Conservation (phyloP, 2,888 invertebrate species). For the Dromius quadrimaculatus region DNA sequence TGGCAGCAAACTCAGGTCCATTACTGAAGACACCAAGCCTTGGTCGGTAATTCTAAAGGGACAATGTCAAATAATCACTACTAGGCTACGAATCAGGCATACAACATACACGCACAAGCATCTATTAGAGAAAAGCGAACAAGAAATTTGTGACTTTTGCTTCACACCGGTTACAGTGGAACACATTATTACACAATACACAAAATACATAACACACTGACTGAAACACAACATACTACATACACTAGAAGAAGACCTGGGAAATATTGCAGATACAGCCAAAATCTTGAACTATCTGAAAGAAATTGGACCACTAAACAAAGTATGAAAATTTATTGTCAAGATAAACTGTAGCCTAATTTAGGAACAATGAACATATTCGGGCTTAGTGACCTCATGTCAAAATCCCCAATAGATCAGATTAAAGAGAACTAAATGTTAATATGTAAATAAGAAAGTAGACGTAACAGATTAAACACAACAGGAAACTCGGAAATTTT, state of each 20-base stretch:
- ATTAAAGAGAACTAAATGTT: too few relatives aligned
- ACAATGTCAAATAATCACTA: background rate
- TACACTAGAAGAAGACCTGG: background rate
- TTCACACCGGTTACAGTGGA: background rate
- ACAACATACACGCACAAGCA: background rate
- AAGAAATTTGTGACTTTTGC: background rate
- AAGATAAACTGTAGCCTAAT: background rate
- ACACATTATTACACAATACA: background rate
- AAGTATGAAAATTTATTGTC: too few relatives aligned
- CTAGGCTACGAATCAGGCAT: background rate
- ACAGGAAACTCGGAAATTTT: too few relatives aligned
- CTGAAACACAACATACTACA: background rate
- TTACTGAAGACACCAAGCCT: background rate
- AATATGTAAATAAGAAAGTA: too few relatives aligned
- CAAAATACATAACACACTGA: background rate
- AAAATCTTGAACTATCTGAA: background rate
- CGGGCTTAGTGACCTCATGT: background rate
- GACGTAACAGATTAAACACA: too few relatives aligned
- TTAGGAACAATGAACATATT: background rate
- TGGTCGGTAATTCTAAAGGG: background rate
- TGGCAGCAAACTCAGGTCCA: background rate
- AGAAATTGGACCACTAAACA: too few relatives aligned
- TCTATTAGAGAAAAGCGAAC: background rate
- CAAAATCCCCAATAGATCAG: background rate
- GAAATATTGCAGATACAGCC: background rate